Evolutionary conservation across 2,113 vertebrate species (phyloP), one percentile per base, ranked within the genome.

Genomic region (Cyrtonyx montezumae): DNA sequence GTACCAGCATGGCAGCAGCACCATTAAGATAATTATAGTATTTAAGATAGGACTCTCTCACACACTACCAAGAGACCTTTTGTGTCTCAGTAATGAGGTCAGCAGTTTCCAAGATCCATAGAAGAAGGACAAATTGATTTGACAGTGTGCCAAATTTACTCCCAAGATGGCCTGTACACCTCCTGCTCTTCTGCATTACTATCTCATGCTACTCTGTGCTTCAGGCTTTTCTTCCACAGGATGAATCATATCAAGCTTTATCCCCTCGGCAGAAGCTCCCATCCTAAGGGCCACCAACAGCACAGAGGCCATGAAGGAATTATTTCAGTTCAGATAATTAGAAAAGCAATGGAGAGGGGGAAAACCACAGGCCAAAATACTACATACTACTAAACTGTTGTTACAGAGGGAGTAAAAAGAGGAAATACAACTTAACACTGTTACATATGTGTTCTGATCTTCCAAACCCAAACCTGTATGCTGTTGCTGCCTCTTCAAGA

Each of bases 11-110:
- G 37, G 71, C 32, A 94, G 73, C 73, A 73, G 36, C 9, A 42
- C 62, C 79, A 96, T 94, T 95, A 90, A 48, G 40, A 58, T 93
- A 95, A 95, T 96, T 95, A 94, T 1, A 89, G 68, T 53, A 89
- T 61, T 53, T 71, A 14, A 10, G 40, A 85, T 15, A 67, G 14
- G 79, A 56, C 26, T 92, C 43, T 26, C 40, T 65, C 89, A 56
- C 68, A 87, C 42, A 65, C 79, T 78, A 87, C 66, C 76, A 90
- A 59, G 51, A 88, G 22, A 61, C 1, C 5, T 59, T 77, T 59
- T 78, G 13, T 40, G 42, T 51, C 77, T 28, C 70, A 43, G 40
- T 53, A 88, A 91, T 8, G 9, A 95, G 82, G 89, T 88, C 68
- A 83, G 55, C 48, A 49, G n/a, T 61, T 91, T 87, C 65, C 49